Evolutionary conservation across 2,113 vertebrate species (phyloP), one percentile per base, ranked within the genome.

Genomic region (Dunckerocampus dactyliophorus): DNA sequence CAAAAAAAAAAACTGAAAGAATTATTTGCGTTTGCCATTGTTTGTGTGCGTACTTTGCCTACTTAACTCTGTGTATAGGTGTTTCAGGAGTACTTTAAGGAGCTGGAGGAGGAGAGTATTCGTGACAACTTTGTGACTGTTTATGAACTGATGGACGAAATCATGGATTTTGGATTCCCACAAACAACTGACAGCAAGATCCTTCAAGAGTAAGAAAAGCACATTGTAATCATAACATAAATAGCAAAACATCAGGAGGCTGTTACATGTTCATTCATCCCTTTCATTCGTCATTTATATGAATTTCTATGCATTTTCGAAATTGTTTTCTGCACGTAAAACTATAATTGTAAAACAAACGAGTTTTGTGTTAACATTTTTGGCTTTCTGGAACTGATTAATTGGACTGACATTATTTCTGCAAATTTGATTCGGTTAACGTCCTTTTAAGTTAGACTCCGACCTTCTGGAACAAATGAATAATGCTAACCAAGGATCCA

Each of bases 181-280:
- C 92, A 93, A 72, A 93, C 92, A 2, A 93, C 92, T 0, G 92
- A 93, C 74, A 92, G 91, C 88, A 91, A 92, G 80, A 91, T 93
- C 79, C 85, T 93, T 11, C 89, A 92, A 75, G 92, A 93, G 92
- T 93, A 84, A 91, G 92, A 3, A 67, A 39, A 62, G 13, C n/a
- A 37, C 8, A 55, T 47, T 59, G 11, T 11, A 59, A 3, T 21
- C 8, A 47, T 11, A 1, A 14, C 16, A 10, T 13, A n/a, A 9
- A 15, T 6, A 14, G 14, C 10, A 39, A 9, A 49, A 49, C n/a
- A 49, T 14, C 7, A 5, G 31, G 3, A 34, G 31, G 47, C 16
- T n/a, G 47, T n/a, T n/a, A n/a, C 19, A 48, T 48, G 16, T 8
- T n/a, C 6, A 48, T 8, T 19, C 9, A 48, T 48, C 19, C 17